Base-by-base conservation (phyloP, 2,113 vertebrate genomes). In the Hepsetus odoe region DNA sequence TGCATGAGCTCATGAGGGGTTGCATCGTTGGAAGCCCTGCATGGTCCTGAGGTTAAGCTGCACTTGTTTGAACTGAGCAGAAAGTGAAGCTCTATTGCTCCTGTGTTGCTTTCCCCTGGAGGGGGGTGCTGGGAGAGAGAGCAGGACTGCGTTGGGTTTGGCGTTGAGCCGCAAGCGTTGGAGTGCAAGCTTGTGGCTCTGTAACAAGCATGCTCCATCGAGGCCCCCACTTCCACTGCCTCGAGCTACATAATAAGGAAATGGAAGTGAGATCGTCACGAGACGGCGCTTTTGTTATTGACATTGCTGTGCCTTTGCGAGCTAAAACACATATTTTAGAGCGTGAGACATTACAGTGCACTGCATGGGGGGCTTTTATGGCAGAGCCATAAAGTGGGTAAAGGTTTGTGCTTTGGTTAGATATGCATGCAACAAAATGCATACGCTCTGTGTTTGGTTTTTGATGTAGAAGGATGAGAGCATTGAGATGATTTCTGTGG, bases 241-340 rank as follows among this genome's bases (percentile, higher is more conserved):
- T 89, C 70, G 69, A 84, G 90, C 88, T 88, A 88, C 90, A 92
- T 83, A 92, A 92, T 89, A 91, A 91, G 91, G 91, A 92, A 92
- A 93, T 93, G 91, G 92, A 93, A 93, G 87, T 87, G 87, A 87
- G 87, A 89, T 85, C 81, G 90, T 92, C 89, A 91, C 82, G 80
- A 90, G 90, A 90, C 87, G 80, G 84, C 82, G 86, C 67, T 82
- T 91, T 87, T 91, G 87, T 89, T 87, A 81, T 85, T 87, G 86
- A 83, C 67, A 70, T 79, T 32, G 64, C 81, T 16, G 65, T 86
- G 18, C n/a, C 59, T 64, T 40, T 70, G 82, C 87, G 87, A 88
- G 88, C 85, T 72, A 74, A 87, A 87, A 90, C 85, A 68, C 83
- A 86, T 89, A 86, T 89, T 87, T 87, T 83, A 71, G 79, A 86